phyloP scores from a whole-genome alignment of 1,140 invertebrate genomes.

The Wiebesia pumilae region DNA sequence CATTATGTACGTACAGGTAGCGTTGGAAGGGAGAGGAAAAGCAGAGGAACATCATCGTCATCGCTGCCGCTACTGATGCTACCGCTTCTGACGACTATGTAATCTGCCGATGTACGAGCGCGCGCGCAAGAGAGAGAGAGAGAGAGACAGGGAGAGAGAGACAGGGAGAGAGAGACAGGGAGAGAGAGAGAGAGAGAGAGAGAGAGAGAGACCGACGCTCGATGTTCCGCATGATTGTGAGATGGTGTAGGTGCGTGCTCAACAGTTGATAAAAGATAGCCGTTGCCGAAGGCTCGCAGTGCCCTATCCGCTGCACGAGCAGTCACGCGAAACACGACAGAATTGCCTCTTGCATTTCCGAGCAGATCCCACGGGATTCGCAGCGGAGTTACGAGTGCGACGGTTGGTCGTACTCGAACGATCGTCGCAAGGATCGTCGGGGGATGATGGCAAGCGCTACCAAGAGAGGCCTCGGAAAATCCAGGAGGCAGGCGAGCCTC shows the following conservation, averaged over 20 bases:
- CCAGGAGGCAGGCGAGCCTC: background rate
- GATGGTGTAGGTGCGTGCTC: conserved; percentile 68
- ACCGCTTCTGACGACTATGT: background rate
- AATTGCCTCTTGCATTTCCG: background rate
- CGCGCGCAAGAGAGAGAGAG: background rate
- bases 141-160: conserved; percentile 25
- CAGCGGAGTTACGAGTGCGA: background rate
- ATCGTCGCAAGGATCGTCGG: background rate
- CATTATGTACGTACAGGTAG: background rate
- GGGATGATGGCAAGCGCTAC: conserved; percentile 1
- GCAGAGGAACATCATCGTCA: background rate
- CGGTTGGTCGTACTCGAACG: background rate
- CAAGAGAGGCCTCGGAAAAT: background rate
- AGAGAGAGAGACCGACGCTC: conserved; percentile 41
- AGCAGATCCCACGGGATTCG: background rate
- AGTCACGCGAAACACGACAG: background rate
- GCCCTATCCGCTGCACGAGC: conserved; percentile 28
- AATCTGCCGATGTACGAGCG: background rate
- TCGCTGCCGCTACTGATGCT: background rate
- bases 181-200: background rate
- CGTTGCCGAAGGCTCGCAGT: conserved; percentile 68
- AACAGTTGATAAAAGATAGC: conserved; percentile 75
- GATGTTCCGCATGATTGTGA: conserved; percentile 64
- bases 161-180: background rate
- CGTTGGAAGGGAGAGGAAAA: background rate